Evolutionary conservation across 2,888 invertebrate genomes (phyloP), one percentile per base, ranked within the genome.

Genomic region (Aleiodes leptofemur): DNA sequence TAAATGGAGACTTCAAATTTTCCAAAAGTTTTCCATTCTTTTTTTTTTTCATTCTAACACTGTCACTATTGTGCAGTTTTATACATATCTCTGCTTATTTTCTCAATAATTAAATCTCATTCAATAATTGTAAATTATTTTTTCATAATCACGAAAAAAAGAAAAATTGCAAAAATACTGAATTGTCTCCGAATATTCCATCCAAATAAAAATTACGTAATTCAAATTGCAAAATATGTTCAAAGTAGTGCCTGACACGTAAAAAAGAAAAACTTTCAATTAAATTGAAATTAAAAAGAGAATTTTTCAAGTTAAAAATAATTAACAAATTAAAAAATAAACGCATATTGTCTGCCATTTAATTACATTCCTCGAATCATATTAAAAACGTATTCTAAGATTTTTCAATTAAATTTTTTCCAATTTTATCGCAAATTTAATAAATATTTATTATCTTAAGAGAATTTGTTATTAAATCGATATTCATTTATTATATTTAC

Each of bases 391-490:
- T 64, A 43, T 9, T 64, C 64, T 64, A 43, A 48, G 64, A 23
- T 16, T 48, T 23, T 61, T 38, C 43, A 64, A 77, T 74, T 75
- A 73, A 72, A 69, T 76, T 48, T 34, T 34, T 6, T 34, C 34
- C 34, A 43, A 29, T 43, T 16, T 48, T 51, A 70, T 79, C 79
- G 69, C 78, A 74, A 69, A 78, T 78, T 78, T 70, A 81, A 81
- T 81, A 80, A 81, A 81, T 78, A 81, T 80, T 81, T 80, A 81
- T 80, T 79, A 81, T 76, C 68, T 56, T 68, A 53, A 77, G 61
- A 53, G 61, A 53, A 55, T n/a, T 59, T 14, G 31, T 64, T 9
- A 23, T 23, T 23, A 23, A 51, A 34, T 64, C 14, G 0, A 0
- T 51, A 50, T 14, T 14, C 3, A 14, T 70, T 29, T 16, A 38